Base-by-base conservation (phyloP, 2,113 vertebrate species). In the Greenwoodochromis staneri region DNA sequence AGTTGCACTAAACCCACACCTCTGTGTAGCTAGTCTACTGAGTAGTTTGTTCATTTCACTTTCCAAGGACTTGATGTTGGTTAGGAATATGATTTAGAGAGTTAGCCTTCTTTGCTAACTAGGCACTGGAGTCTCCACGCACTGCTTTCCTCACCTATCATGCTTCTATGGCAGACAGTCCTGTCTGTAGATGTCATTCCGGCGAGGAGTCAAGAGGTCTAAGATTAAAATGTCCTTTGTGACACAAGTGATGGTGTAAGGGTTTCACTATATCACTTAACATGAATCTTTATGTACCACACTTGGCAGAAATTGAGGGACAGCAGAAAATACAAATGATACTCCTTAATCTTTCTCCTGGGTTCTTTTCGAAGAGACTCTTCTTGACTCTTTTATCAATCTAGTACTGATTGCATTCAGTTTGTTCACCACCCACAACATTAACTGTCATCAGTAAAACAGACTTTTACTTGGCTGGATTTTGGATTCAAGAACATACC, bases 141-240 rank as follows among this genome's bases (percentile, higher is more conserved):
- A 16, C 21, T 73, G 69, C 21, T 63, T 14, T 73, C 40, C 40
- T 16, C 5, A 47, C 14, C 21, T 29, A 17, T 3, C 69, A 76
- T 17, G 13, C 6, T 76, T 47, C 6, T 27, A 29, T 47, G 14
- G 14, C 24, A 47, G 40, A 47, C 21, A 47, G 40, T 73, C 69
- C 4, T 7, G 21, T 29, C 40, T 73, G 69, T 29, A 16, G 40
- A 16, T 73, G 21, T 47, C 40, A 29, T 47, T 73, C 69, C 1
- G 0, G 21, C 4, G 24, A 73, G 9, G 21, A 47, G 69, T 73
- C 14, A 17, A 17, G 0, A 27, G 0, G 1, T 73, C 6, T 47
- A 47, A 2, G 9, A 73, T 73, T 73, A 73, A 45, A 47, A 47
- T 73, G 40, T 27, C 69, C 21, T 73, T 47, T 73, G 21, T 73